Conservation (phyloP, 2,113 vertebrate genomes). For the Probosciger aterrimus region DNA sequence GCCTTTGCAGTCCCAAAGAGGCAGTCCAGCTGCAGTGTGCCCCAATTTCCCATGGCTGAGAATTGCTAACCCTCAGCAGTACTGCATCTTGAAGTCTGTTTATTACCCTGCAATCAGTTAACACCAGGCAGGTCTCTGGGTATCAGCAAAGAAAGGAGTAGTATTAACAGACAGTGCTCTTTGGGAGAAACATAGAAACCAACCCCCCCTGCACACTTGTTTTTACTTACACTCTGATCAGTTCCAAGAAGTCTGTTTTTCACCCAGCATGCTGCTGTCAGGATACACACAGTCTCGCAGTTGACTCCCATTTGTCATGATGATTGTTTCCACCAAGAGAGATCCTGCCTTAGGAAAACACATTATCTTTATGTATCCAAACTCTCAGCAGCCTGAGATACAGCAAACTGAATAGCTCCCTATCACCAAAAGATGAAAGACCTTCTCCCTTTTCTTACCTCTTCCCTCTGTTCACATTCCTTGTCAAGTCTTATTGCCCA, state of each 20-base stretch:
- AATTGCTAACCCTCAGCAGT: background rate
- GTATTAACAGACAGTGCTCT: background rate
- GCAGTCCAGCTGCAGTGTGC: rapidly evolving
- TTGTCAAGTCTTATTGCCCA: background rate
- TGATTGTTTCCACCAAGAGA: constrained; percentile 32
- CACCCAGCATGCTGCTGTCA: constrained; percentile 54
- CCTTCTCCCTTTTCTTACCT: background rate
- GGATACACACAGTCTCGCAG: constrained; percentile 61
- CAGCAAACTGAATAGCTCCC: background rate
- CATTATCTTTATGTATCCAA: background rate
- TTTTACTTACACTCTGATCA: constrained; percentile 56
- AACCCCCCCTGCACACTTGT: background rate
- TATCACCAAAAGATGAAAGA: background rate
- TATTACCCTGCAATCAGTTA: background rate
- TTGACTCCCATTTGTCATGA: constrained; percentile 51
- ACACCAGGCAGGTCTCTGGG: background rate
- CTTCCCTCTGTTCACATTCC: background rate
- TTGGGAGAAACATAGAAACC: background rate
- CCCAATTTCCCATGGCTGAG: background rate
- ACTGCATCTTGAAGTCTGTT: background rate
- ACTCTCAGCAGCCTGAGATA: background rate
- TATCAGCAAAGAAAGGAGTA: background rate
- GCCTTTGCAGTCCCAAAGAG: background rate
- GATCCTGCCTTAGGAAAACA: background rate
- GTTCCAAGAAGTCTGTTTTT: constrained; percentile 64